Evolutionary conservation across 2,888 invertebrate species (phyloP).

Genomic region (Mellilla xanthometata): DNA sequence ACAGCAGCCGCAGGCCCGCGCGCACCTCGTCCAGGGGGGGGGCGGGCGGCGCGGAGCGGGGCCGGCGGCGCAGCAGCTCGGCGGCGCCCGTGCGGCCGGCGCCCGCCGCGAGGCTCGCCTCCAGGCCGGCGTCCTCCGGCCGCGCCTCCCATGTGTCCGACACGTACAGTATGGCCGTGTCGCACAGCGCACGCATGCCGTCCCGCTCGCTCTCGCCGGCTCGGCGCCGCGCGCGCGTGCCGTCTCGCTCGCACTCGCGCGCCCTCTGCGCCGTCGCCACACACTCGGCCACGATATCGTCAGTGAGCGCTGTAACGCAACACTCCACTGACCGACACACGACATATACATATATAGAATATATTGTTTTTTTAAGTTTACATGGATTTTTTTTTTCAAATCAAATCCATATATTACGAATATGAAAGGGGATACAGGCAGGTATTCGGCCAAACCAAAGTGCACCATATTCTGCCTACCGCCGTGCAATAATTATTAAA

Average conservation of each 20-base stretch:
- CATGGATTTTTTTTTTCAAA: too few species aligned
- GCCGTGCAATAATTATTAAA: too few species aligned
- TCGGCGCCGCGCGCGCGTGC: slow-evolving; percentile 36
- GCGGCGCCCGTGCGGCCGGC: slow-evolving; percentile 50
- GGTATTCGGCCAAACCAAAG: too few species aligned
- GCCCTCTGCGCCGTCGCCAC: too few species aligned
- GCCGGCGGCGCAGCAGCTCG: slow-evolving; percentile 43
- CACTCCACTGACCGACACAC: neutral
- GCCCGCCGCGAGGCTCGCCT: slow-evolving; percentile 39
- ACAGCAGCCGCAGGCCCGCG: slow-evolving; percentile 43
- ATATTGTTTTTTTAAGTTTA: too few species aligned
- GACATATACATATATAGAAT: too few species aligned
- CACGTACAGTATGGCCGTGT: slow-evolving; percentile 21
- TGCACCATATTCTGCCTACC: too few species aligned
- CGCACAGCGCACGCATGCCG: slow-evolving; percentile 10
- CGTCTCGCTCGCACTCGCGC: too few species aligned
- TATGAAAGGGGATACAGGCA: too few species aligned
- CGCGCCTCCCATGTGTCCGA: slow-evolving; percentile 10
- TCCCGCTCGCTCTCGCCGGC: slow-evolving; percentile 4
- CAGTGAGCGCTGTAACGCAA: neutral
- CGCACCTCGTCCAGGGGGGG: too few species aligned
- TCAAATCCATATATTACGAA: too few species aligned
- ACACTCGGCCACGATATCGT: neutral
- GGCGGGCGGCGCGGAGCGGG: slow-evolving; percentile 24
- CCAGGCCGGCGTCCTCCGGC: slow-evolving; percentile 39